A percentile compares a stretch with the other conserved stretches of the same genome.
Evolutionary conservation across 2,888 invertebrate species (phyloP).

Genomic region (Cataglyphis livida): DNA sequence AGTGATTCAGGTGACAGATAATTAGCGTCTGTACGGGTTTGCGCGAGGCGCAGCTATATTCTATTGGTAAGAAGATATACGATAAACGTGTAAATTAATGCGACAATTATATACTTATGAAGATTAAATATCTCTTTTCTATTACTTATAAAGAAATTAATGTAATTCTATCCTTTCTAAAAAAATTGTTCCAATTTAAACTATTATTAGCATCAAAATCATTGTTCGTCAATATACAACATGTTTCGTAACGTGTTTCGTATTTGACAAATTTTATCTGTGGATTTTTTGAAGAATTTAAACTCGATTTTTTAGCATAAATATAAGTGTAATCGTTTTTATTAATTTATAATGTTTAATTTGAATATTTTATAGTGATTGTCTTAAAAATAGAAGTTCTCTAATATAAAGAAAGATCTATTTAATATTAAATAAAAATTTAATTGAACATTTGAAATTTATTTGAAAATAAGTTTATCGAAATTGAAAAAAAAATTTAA

Average conservation of each 20-base stretch:
- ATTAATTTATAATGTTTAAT: background rate
- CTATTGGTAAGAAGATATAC: background rate
- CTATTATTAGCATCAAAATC: background rate
- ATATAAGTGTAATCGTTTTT: background rate
- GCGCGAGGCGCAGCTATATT: background rate
- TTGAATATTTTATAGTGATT: background rate
- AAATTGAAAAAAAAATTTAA: no score
- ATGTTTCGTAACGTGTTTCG: background rate
- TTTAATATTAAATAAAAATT: background rate
- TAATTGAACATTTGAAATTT: no score
- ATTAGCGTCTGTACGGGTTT: background rate
- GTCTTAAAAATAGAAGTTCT: background rate
- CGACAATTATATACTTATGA: background rate
- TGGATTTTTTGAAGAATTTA: background rate
- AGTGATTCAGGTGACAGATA: background rate
- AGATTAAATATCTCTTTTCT: background rate
- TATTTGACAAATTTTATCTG: background rate
- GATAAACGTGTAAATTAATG: background rate
- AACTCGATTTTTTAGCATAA: background rate
- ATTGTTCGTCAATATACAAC: background rate
- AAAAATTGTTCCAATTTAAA: background rate
- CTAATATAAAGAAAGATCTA: background rate
- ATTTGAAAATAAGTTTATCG: no score
- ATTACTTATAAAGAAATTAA: background rate
- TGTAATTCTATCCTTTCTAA: background rate